Base-by-base conservation (phyloP, 2,888 invertebrate species). In the Tuta absoluta region DNA sequence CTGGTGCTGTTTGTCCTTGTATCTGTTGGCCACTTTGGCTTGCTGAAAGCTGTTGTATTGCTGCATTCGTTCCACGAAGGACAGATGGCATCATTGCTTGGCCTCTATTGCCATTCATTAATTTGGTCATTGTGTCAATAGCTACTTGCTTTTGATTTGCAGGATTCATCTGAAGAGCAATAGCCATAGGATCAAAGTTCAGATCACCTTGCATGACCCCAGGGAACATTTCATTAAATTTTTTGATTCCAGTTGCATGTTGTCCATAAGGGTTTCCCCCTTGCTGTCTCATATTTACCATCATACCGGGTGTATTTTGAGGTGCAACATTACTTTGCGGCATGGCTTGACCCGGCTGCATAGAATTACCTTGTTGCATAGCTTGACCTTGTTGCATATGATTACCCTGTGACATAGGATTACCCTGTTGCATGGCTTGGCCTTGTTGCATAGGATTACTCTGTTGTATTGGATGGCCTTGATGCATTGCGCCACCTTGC, bases 111-210 rank as follows among this genome's bases (percentile, higher is more conserved):
- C 71, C 68, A 65, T 74, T 76, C 81, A 89, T 81, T 64, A 88
- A 67, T 64, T 84, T 85, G 57, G 84, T 74, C 76, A 87, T 88
- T 0, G 80, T 74, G 45, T 83, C 70, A 72, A 87, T 81, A 49
- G 87, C 87, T 21, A 75, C 74, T 64, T 75, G 76, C 69, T 88
- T 78, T 61, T 86, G 84, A 68, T 91, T 91, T 45, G 83, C 84
- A 59, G 91, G 91, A 72, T 91, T 91, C 89, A 91, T 89, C 75
- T 91, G 89, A 71, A 91, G 80, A 11, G 91, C 91, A 67, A 91
- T 86, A 45, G 85, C 78, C 91, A 91, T 91, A 1, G 91, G 91
- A 73, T 91, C 90, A 66, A 89, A 91, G 38, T 85, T 85, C 63
- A 91, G 76, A 65, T 89, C 85, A 21, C 80, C 82, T 19, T 76